These are phyloP conservation scores for Hydrozoanthus tunicans DNA, from an alignment of 64 coral and sea anemone genomes.

Conservation along the genomic window DNA sequence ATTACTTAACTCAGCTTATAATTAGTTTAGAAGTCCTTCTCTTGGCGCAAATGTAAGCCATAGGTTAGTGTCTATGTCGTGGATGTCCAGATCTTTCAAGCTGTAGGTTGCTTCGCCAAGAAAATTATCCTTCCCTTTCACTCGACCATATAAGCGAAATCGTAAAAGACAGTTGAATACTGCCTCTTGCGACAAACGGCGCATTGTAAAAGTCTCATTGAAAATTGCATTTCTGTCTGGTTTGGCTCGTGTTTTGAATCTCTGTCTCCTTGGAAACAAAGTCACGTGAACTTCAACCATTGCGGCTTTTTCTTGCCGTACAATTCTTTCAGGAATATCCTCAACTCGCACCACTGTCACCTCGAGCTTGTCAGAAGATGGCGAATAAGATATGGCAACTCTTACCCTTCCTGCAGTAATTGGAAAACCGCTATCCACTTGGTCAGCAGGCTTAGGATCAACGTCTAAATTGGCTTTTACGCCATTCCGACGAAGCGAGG, in stretches of 20 bases:
- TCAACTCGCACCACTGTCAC: conserved; percentile 39
- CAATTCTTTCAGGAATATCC: conserved; percentile 30
- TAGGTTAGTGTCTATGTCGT: conserved; percentile 49
- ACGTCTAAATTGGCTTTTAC: background rate
- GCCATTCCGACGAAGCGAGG: background rate
- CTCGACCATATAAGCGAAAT: conserved; percentile 31
- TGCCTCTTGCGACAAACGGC: conserved; percentile 46
- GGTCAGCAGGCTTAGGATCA: background rate
- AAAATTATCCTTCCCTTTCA: conserved; percentile 49
- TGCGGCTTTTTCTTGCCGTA: conserved; percentile 23
- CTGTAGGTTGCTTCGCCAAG: conserved; percentile 54
- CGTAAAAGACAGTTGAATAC: conserved; percentile 47
- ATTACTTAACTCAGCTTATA: background rate
- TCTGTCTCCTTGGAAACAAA: conserved; percentile 45
- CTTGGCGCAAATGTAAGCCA: conserved; percentile 59
- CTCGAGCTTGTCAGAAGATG: conserved; percentile 48
- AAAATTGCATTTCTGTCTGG: conserved; percentile 43
- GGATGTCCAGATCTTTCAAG: conserved; percentile 48
- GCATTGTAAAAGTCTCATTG: conserved; percentile 46
- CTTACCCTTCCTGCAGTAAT: conserved; percentile 45
- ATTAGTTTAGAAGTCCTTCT: conserved; percentile 11
- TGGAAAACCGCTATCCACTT: conserved; percentile 19
- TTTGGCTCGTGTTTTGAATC: conserved; percentile 51
- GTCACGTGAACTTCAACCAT: conserved; percentile 51
- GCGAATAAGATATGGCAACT: conserved; percentile 25